Evolutionary conservation across 2,888 invertebrate genomes (phyloP), one percentile per base, ranked within the genome.

Genomic region (Drosophila parthenogenetica): DNA sequence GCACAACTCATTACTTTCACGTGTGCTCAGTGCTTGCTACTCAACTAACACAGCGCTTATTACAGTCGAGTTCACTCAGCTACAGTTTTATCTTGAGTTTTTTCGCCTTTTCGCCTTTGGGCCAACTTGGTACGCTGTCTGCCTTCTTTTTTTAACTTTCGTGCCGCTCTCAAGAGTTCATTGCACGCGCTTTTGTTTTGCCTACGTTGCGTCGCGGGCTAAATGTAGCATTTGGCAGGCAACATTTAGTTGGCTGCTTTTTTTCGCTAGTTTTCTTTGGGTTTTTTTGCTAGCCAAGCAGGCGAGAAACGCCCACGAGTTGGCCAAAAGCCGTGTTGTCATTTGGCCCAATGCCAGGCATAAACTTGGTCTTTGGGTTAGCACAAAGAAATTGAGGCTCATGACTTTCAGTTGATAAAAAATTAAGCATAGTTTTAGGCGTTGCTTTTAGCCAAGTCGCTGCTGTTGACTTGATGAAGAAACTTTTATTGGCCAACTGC

Each of bases 361-460:
- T 51, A 79, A 89, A 89, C 70, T 89, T 89, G 87, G 87, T 90
- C 90, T 88, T 85, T 89, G 73, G 90, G 89, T 85, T 81, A 76
- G 72, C 50, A 46, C 17, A 54, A 37, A 65, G 50, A 61, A 32
- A 17, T 43, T 37, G 25, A 32, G 40, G 29, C 54, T 19, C 57
- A 53, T 55, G 63, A 72, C 70, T 70, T 46, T 72, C 71, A 70
- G 66, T 71, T 68, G 73, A 75, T 73, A 40, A 75, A 75, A 85
- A 79, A 77, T 77, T 74, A 86, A 88, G 85, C 81, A 75, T 79
- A 86, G 81, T 86, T 86, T 75, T 69, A 73, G 77, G 81, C 82
- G 79, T 50, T 75, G 67, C 58, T 61, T 43, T 39, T 51, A 48
- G 55, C 58, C 69, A 81, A 82, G 62, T 32, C 40, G 11, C 54